Evolutionary conservation across 2,797 vertebrate genomes (phyloP).

Genomic region (Caiman crocodilus): DNA sequence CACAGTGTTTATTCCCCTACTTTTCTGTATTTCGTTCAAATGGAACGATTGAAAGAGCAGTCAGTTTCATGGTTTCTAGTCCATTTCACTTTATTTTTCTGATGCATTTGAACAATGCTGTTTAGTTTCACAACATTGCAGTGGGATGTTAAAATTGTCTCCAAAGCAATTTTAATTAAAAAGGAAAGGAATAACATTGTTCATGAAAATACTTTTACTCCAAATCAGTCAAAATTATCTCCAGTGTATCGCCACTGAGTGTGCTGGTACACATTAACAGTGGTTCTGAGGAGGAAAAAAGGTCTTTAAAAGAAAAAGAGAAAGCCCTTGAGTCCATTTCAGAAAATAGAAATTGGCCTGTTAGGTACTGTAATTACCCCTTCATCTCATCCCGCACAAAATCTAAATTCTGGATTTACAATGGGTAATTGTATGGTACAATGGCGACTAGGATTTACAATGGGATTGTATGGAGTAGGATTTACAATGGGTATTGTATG

Average conservation of each 20-base stretch:
- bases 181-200: not conserved
- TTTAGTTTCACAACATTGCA: not conserved
- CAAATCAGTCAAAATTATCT: no score
- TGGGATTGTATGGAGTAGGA: no score
- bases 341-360: not conserved
- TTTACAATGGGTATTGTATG: no score
- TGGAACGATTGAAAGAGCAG: not conserved
- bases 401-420: not conserved
- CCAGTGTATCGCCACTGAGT: no score
- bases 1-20: rapidly evolving
- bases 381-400: not conserved
- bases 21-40: not conserved
- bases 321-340: not conserved
- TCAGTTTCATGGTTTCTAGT: not conserved
- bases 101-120: not conserved
- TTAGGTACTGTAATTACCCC: not conserved
- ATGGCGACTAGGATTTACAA: no score
- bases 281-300: no score
- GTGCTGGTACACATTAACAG: no score
- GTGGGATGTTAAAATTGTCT: not conserved
- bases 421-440: no score
- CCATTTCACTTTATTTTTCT: not conserved
- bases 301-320: no score
- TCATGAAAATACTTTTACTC: not conserved
- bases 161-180: not conserved